Conservation (phyloP, 1,140 invertebrate species). For the Listronotus oregonensis region DNA sequence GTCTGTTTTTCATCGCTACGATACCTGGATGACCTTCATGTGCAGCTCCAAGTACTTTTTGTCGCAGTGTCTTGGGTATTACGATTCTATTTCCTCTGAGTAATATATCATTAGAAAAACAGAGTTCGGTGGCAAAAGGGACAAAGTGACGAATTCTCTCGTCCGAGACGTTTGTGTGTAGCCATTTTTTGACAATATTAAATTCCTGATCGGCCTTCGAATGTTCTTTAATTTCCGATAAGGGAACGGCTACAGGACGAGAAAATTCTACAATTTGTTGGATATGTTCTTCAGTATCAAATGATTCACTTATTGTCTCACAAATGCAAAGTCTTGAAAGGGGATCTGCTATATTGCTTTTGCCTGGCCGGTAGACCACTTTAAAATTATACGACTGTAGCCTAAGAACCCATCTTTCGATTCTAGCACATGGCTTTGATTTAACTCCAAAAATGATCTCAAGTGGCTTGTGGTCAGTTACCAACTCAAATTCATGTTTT, state of each 20-base stretch:
- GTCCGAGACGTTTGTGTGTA: neutral
- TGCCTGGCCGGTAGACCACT: slow-evolving; percentile 51
- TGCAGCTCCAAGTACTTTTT: slow-evolving; percentile 56
- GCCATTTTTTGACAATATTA: slow-evolving; percentile 1
- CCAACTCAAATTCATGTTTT: too few species aligned
- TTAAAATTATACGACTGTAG: too few species aligned
- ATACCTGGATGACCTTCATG: slow-evolving; percentile 61
- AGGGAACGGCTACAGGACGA: slow-evolving; percentile 9
- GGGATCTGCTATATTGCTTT: slow-evolving; percentile 54
- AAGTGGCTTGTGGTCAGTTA: too few species aligned
- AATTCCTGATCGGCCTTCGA: slow-evolving; percentile 13
- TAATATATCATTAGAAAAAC: slow-evolving; percentile 15
- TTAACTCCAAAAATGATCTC: too few species aligned
- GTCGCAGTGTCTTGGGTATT: slow-evolving; percentile 32
- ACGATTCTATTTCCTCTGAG: slow-evolving; percentile 25
- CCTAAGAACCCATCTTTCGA: too few species aligned
- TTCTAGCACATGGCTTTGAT: too few species aligned
- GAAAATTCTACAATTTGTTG: slow-evolving; percentile 10
- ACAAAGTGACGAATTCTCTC: neutral
- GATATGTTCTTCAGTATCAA: slow-evolving; percentile 3
- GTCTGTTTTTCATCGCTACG: slow-evolving; percentile 60
- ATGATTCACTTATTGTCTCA: neutral
- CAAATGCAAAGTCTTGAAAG: slow-evolving; percentile 46
- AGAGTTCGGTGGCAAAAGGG: slow-evolving; percentile 15
- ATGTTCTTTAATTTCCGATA: slow-evolving; percentile 14